Conservation (phyloP, 2,797 vertebrate genomes). For the Semaprochilodus insignis region DNA sequence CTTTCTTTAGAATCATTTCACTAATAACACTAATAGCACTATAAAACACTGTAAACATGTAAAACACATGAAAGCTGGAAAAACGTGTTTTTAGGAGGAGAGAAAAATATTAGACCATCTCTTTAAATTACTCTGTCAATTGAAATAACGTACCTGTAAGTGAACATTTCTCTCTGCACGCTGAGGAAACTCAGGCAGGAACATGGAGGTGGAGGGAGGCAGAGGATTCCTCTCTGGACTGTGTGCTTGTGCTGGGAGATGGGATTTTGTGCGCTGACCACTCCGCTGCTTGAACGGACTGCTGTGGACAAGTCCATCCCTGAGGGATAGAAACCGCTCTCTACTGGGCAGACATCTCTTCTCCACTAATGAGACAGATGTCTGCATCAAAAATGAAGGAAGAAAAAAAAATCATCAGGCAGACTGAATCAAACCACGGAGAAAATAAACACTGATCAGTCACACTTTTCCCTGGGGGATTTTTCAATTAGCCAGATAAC, state of each 20-base stretch:
- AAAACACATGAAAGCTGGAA: too few relatives aligned
- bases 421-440: background rate
- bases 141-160: slow-evolving; percentile 80
- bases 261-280: slow-evolving; percentile 15
- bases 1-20: too few relatives aligned
- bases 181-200: slow-evolving; percentile 88
- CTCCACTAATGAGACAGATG: slow-evolving; percentile 44
- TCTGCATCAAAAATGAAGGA: slow-evolving; percentile 50
- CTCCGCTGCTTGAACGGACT: slow-evolving; percentile 58
- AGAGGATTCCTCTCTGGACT: slow-evolving; percentile 50
- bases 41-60: too few relatives aligned
- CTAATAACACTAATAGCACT: too few relatives aligned
- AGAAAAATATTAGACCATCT: too few relatives aligned
- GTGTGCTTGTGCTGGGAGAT: slow-evolving; percentile 25
- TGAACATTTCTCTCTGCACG: slow-evolving; percentile 71
- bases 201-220: slow-evolving; percentile 79
- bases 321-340: slow-evolving; percentile 73
- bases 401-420: background rate
- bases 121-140: background rate
- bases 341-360: slow-evolving; percentile 68
- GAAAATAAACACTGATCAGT: too few relatives aligned
- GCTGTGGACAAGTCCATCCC: slow-evolving; percentile 67
- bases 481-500: too few relatives aligned
- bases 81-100: too few relatives aligned
- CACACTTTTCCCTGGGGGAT: too few relatives aligned